Base-by-base conservation (phyloP, 2,113 vertebrate genomes). In the Axis porcinus region DNA sequence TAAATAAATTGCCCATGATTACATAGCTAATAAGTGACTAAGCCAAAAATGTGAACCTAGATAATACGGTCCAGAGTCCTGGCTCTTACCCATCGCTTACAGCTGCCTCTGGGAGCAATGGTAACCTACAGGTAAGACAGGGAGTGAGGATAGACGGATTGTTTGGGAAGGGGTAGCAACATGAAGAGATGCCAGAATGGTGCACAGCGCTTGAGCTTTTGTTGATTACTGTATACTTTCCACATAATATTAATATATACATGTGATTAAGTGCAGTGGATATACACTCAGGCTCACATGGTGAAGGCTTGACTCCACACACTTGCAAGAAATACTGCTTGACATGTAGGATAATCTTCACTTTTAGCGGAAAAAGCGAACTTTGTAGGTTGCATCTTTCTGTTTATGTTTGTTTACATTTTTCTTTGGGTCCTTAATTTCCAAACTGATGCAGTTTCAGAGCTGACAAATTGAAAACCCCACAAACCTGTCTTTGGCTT, bases 331-430 rank as follows among this genome's bases (percentile, higher is more conserved):
- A 78, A 92, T 17, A 33, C 11, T 91, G 30, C 45, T 82, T 78
- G 70, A 23, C 14, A 50, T 30, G 7, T 13, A 81, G 16, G 47
- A 52, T 54, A 87, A 94, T 58, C 60, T 45, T 62, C 12, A 89
- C 6, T 52, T 27, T 28, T 6, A 60, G 14, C 10, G 17, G 45
- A 55, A 92, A 96, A 89, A 57, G 27, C 6, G 83, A 86, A 28
- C 16, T 85, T 64, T 94, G 5, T 23, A 52, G 54, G n/a, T 11
- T 55, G 2, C 2, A 86, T 52, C 19, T 55, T 43, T 96, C 70
- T 40, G 36, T 94, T 93, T 91, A 30, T n/a, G 5, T 89, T 67
- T 97, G 7, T 45, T 96, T 36, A 81, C 3, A 76, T 84, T 91
- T 86, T 76, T 19, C 6, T 58, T 36, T 76, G 14, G 67, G 7